phyloP scores from a whole-genome alignment of 2,797 vertebrate genomes.

The Xenops minutus region DNA sequence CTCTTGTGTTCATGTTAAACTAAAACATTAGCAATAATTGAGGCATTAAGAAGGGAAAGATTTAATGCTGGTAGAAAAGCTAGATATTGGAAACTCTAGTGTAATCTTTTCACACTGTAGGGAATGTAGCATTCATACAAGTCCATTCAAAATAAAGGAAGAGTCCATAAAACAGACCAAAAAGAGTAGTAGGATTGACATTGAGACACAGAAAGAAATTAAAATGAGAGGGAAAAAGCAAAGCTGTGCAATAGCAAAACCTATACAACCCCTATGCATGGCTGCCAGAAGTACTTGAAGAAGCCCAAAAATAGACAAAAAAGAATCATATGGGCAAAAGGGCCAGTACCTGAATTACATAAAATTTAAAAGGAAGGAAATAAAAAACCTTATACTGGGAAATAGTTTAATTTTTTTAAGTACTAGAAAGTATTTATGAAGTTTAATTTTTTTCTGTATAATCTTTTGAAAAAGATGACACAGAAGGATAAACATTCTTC shows the following conservation, averaged over 20 bases:
- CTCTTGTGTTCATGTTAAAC: neutral
- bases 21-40: neutral
- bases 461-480: neutral
- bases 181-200: neutral
- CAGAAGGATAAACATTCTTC: neutral
- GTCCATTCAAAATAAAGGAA: neutral
- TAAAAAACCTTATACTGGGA: neutral
- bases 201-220: neutral
- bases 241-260: neutral
- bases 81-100: neutral
- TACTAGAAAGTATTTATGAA: neutral
- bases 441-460: neutral
- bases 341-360: neutral
- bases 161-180: neutral
- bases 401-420: neutral
- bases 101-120: neutral
- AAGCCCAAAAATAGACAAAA: neutral
- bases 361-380: neutral
- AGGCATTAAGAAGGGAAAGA: neutral
- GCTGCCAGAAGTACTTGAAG: neutral
- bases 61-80: neutral
- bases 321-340: neutral
- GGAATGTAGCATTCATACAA: neutral
- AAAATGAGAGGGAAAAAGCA: neutral
- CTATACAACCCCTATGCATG: neutral